Evolutionary conservation across 2,113 vertebrate species (phyloP).

Genomic region (Corythornis cristatus): DNA sequence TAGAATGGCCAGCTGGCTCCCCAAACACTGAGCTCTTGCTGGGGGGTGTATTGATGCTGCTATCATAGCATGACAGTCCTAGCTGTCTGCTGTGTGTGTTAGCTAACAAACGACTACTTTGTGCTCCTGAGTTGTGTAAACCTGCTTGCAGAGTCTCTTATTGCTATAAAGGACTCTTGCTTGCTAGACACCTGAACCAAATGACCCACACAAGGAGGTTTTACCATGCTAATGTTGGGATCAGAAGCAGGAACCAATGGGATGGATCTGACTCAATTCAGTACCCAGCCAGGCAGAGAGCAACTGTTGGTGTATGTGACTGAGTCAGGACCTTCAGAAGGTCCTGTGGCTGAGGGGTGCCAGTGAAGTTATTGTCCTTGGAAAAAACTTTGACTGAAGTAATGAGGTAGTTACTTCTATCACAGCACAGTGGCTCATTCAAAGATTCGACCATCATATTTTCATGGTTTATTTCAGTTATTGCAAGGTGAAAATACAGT

Average conservation of each 20-base stretch:
- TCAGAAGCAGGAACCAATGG: not conserved
- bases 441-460: not conserved
- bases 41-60: not conserved
- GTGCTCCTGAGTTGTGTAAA: not conserved
- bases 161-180: not conserved
- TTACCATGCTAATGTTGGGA: accelerated
- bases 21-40: not conserved
- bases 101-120: not conserved
- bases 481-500: not conserved
- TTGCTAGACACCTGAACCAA: not conserved
- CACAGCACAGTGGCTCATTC: not conserved
- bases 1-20: not conserved
- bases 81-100: not conserved
- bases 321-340: not conserved
- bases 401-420: not conserved
- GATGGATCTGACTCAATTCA: accelerated
- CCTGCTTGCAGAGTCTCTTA: not conserved
- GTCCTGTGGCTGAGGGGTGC: not conserved
- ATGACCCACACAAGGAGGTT: not conserved
- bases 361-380: not conserved
- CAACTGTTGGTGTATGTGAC: not conserved
- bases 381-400: not conserved
- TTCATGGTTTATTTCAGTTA: not conserved
- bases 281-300: not conserved
- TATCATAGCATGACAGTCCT: not conserved